A percentile compares a stretch with the other conserved stretches of the same genome.
These are phyloP conservation scores for Andrena cerasifolii DNA, from an alignment of 1,140 invertebrate species.

Conservation along the genomic window DNA sequence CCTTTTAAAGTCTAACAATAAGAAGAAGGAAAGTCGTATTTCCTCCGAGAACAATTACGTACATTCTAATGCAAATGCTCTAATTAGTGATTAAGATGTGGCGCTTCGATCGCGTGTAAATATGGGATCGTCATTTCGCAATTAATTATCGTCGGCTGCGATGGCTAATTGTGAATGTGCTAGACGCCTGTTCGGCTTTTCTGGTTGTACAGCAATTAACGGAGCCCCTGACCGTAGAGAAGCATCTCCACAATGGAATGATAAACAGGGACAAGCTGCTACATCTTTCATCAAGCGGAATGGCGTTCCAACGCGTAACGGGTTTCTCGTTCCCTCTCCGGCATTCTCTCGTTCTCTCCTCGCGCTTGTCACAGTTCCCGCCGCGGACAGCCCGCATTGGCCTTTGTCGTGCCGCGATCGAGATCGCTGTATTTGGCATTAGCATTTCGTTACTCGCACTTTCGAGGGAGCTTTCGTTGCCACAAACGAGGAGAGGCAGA, in stretches of 20 bases:
- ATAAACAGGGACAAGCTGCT: conserved; percentile 44
- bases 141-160: neutral
- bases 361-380: neutral
- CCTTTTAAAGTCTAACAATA: no score
- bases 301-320: conserved; percentile 59
- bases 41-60: neutral
- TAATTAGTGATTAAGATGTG: neutral
- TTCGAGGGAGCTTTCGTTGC: conserved; percentile 69
- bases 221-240: neutral
- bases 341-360: conserved; percentile 34
- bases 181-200: no score
- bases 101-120: neutral
- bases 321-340: conserved; percentile 39
- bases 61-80: neutral
- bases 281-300: conserved; percentile 54
- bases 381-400: conserved; percentile 50
- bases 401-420: conserved; percentile 58
- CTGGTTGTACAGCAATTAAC: conserved; percentile 21
- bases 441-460: conserved; percentile 76
- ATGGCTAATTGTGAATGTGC: neutral
- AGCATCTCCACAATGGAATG: conserved; percentile 14
- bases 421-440: conserved; percentile 68
- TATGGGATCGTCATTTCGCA: neutral
- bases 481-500: conserved; percentile 52
- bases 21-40: neutral